These are phyloP conservation scores for Aramus guarauna DNA, from an alignment of 2,113 vertebrate species.

Conservation along the genomic window DNA sequence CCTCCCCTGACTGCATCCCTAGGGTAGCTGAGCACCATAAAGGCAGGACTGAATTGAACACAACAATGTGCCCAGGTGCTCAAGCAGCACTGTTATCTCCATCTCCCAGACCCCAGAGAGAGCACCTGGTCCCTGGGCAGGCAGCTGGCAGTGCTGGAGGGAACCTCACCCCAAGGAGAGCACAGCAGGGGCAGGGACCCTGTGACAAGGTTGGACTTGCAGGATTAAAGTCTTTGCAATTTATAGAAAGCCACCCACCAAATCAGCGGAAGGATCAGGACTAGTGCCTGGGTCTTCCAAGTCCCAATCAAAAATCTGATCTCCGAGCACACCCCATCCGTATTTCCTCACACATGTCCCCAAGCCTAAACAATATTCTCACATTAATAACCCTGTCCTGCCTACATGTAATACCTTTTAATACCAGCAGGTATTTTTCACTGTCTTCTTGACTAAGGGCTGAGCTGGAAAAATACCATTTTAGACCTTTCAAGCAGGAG, in stretches of 20 bases:
- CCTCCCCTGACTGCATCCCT: background rate
- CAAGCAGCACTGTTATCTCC: background rate
- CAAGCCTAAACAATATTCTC: background rate
- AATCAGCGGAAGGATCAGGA: background rate
- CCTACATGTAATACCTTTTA: background rate
- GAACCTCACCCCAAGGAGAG: background rate
- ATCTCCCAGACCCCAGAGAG: background rate
- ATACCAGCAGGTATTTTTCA: background rate
- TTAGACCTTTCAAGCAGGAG: background rate
- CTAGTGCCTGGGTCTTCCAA: background rate
- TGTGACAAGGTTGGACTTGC: background rate
- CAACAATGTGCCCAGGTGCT: fast-evolving
- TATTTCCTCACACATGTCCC: background rate
- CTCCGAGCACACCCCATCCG: background rate
- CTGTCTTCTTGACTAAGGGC: background rate
- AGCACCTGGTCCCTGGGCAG: background rate
- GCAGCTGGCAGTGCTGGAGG: fast-evolving
- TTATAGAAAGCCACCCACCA: background rate
- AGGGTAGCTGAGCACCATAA: background rate
- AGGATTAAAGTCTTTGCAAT: background rate
- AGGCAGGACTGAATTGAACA: background rate
- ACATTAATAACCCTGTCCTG: background rate
- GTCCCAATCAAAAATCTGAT: background rate
- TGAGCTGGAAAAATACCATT: background rate
- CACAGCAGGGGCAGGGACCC: background rate